A percentile compares a stretch with the other conserved stretches of the same genome.
Conservation (phyloP, 2,888 invertebrate species). For the Cataglyphis albicans region DNA sequence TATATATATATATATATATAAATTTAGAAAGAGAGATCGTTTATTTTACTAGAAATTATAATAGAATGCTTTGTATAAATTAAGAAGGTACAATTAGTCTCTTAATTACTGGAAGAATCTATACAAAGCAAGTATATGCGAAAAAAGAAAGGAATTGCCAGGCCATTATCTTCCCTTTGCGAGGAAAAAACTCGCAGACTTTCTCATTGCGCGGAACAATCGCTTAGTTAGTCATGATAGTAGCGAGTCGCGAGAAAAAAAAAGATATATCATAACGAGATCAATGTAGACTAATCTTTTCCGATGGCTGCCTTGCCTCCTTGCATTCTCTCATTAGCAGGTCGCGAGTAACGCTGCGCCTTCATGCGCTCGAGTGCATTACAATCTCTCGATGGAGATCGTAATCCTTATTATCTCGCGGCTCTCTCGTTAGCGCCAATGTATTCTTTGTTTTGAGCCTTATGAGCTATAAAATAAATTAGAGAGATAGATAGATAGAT, state of each 20-base stretch:
- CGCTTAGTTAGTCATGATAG: slow-evolving; percentile 36
- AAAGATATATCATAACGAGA: slow-evolving; percentile 24
- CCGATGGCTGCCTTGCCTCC: slow-evolving; percentile 37
- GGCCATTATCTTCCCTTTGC: slow-evolving; percentile 21
- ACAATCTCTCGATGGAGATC: slow-evolving; percentile 58
- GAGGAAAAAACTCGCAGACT: slow-evolving; percentile 22
- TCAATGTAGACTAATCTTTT: slow-evolving; percentile 40
- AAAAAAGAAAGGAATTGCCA: slow-evolving; percentile 13
- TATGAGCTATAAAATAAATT: slow-evolving; percentile 76
- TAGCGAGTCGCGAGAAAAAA: slow-evolving; percentile 19
- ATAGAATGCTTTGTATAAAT: not conserved
- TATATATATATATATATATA: not conserved
- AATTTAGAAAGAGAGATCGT: not conserved
- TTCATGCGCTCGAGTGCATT: slow-evolving; percentile 15
- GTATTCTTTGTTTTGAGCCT: slow-evolving; percentile 74
- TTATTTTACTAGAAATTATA: not conserved
- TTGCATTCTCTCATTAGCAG: not conserved
- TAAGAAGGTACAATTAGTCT: slow-evolving; percentile 10
- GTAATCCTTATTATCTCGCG: slow-evolving; percentile 74
- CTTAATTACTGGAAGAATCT: slow-evolving; percentile 10
- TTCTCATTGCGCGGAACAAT: slow-evolving; percentile 49
- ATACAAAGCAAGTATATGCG: slow-evolving; percentile 5
- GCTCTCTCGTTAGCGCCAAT: slow-evolving; percentile 76
- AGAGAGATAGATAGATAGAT: not conserved
- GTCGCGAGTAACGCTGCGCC: slow-evolving; percentile 18